Percentiles rank a stretch among this genome's conserved stretches.
These are phyloP conservation scores for Ecdyonurus torrentis DNA, from an alignment of 2,888 invertebrate genomes.

Conservation along the genomic window DNA sequence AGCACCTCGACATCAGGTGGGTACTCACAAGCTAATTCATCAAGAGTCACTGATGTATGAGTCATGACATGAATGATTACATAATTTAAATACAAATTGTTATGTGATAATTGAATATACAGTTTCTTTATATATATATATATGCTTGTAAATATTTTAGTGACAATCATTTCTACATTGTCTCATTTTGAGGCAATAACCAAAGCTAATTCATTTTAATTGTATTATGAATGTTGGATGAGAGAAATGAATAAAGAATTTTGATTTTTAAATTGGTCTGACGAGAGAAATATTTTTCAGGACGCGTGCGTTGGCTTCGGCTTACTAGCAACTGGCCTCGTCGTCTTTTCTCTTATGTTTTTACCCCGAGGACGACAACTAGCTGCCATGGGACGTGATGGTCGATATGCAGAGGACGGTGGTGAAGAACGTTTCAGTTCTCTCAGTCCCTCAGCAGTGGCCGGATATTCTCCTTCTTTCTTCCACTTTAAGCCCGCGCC, in stretches of 20 bases:
- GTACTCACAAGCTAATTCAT: not conserved
- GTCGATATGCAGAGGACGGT: not conserved
- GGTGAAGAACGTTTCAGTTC: constrained; percentile 71
- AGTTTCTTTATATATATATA: not conserved
- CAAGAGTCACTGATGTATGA: not conserved
- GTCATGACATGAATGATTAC: too few species aligned
- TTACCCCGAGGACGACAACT: constrained; percentile 35
- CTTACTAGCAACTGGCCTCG: constrained; percentile 63
- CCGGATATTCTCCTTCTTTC: constrained; percentile 79
- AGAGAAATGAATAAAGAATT: too few species aligned
- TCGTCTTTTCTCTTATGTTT: constrained; percentile 86
- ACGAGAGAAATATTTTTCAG: too few species aligned
- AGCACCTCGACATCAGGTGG: constrained; percentile 49
- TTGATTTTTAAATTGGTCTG: too few species aligned
- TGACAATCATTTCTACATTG: too few species aligned
- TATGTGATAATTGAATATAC: not conserved
- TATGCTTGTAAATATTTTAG: too few species aligned
- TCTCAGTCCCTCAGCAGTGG: constrained; percentile 48
- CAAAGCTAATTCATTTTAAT: too few species aligned
- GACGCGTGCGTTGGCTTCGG: constrained; percentile 86
- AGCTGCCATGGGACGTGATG: constrained; percentile 1
- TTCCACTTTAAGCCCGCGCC: constrained; percentile 76
- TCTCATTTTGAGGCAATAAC: too few species aligned
- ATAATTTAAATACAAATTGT: not conserved
- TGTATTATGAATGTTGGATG: too few species aligned